These are phyloP conservation scores for Brachionus paranguensis DNA, from an alignment of 1,140 invertebrate species.

Conservation along the genomic window DNA sequence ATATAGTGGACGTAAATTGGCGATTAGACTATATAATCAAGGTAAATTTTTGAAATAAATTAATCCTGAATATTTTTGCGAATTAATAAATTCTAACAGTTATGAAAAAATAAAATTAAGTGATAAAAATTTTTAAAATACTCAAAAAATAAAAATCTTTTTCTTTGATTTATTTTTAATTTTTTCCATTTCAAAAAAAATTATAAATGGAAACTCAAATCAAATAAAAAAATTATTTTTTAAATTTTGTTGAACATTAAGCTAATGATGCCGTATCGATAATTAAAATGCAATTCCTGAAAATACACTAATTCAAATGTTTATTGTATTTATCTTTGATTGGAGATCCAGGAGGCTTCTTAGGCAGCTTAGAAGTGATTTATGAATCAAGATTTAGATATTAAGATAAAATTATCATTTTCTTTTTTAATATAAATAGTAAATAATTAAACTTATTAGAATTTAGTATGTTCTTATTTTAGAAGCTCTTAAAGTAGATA, in stretches of 20 bases:
- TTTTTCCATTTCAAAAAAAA: too few species aligned
- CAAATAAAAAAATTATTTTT: too few species aligned
- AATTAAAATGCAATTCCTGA: too few species aligned
- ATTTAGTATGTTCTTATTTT: not conserved
- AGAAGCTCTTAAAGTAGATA: too few species aligned
- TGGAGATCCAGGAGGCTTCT: not conserved
- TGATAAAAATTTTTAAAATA: too few species aligned
- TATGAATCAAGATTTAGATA: not conserved
- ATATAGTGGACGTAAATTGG: conserved; percentile 31
- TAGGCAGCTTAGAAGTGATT: not conserved
- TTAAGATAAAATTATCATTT: not conserved
- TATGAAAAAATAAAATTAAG: not conserved
- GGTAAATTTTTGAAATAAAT: not conserved
- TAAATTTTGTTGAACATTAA: too few species aligned
- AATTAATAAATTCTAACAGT: too few species aligned
- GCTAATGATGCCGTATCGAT: too few species aligned
- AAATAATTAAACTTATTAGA: not conserved
- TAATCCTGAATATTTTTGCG: not conserved
- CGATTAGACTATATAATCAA: conserved; percentile 30
- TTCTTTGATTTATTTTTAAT: too few species aligned
- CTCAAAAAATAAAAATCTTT: too few species aligned
- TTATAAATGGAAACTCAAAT: too few species aligned
- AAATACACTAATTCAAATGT: not conserved
- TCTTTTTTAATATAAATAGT: not conserved
- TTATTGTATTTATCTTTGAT: not conserved